Evolutionary conservation across 2,113 vertebrate genomes (phyloP), one percentile per base, ranked within the genome.

Genomic region (Oryzias woworae): DNA sequence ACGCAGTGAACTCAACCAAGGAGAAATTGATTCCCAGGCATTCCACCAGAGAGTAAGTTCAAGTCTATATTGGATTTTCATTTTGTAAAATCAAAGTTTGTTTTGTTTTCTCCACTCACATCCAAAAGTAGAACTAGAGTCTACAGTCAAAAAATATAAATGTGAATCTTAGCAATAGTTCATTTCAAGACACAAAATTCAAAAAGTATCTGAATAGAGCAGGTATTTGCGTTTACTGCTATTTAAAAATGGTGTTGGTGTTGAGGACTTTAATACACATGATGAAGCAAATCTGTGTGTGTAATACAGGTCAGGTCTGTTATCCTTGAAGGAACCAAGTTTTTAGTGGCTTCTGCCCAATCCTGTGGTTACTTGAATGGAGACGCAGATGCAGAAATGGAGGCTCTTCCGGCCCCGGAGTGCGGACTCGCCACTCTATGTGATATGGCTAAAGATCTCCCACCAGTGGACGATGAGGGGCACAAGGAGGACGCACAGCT

Each of bases 401-500:
- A 84, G 45, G 47, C 75, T 65, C 64, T 81, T 53, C 83, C 81
- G 1, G 36, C 0, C 5, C 44, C 74, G 17, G 84, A 87, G 6
- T 93, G 92, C 78, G 82, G 57, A 14, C 88, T 99, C 31, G 90
- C 93, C 14, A 93, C 93, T 49, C 86, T 99, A 7, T 99, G 96
- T 85, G 94, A 95, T 69, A 95, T 98, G 95, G 94, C 95, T 49
- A 98, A 96, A 78, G 87, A 85, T 54, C 88, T 95, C 52, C 88
- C 92, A 74, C 58, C 87, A 44, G 57, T 78, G 58, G 85, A 77
- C 42, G 83, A 87, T 3, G 72, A 43, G 22, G 84, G 87, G 58
- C 77, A 67, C 62, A 78, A 84, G 18, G 64, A 36, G 50, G 15
- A 68, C 0, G 68, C 90, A 14, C 83, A 81, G 23, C 44, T 76